Percentiles rank a stretch among this genome's conserved stretches.
Evolutionary conservation across 2,113 vertebrate genomes (phyloP).

Genomic region (Heptranchias perlo): DNA sequence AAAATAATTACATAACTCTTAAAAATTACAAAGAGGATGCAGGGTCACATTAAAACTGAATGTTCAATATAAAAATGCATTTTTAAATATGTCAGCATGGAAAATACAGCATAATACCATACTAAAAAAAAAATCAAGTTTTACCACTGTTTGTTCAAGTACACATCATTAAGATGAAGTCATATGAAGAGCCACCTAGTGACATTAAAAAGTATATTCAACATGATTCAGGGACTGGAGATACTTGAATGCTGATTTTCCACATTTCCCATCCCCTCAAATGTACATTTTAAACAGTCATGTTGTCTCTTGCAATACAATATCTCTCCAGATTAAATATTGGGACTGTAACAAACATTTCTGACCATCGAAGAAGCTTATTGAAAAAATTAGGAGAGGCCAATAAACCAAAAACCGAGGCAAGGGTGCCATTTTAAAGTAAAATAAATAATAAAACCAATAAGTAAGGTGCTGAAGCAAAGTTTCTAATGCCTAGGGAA

Average conservation of each 20-base stretch:
- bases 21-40: background rate
- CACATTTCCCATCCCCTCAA: background rate
- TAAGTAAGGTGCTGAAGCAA: background rate
- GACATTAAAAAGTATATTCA: background rate
- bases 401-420: background rate
- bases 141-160: background rate
- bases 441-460: background rate
- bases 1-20: constrained; percentile 41
- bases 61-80: background rate
- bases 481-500: background rate
- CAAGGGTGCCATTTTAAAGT: background rate
- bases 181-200: background rate
- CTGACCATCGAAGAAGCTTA: background rate
- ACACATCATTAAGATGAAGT: no score
- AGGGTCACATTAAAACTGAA: background rate
- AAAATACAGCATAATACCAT: background rate
- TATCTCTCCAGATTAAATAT: background rate
- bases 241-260: background rate
- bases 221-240: background rate
- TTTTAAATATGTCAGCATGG: background rate
- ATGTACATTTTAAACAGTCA: background rate
- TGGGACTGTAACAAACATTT: background rate
- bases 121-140: background rate
- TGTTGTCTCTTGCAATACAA: background rate
- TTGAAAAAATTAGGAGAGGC: background rate